Conservation (phyloP, 2,888 invertebrate genomes). For the Atherix ibis region DNA sequence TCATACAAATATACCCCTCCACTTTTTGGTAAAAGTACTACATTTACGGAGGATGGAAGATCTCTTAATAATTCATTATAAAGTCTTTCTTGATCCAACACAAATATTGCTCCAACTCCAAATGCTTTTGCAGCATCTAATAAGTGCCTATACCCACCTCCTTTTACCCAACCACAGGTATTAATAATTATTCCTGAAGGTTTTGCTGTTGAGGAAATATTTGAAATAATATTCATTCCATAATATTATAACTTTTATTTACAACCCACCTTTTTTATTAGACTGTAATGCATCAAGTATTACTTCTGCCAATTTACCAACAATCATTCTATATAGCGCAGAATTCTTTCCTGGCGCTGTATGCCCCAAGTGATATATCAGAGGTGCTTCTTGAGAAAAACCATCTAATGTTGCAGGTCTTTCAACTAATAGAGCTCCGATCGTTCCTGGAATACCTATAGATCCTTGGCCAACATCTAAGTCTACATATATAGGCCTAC, state of each 20-base stretch:
- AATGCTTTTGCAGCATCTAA: slow-evolving; percentile 83
- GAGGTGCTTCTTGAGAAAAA: slow-evolving; percentile 81
- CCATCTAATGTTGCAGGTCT: slow-evolving; percentile 87
- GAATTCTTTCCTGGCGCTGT: slow-evolving; percentile 59
- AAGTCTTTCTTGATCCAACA: slow-evolving; percentile 88
- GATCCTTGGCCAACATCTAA: slow-evolving; percentile 91
- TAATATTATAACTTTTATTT: too few species aligned
- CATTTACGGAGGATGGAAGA: slow-evolving; percentile 85
- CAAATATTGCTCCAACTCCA: slow-evolving; percentile 89
- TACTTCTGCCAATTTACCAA: slow-evolving; percentile 71
- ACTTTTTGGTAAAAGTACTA: slow-evolving; percentile 85
- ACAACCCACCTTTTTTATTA: slow-evolving; percentile 61
- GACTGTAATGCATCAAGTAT: slow-evolving; percentile 69
- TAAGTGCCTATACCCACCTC: slow-evolving; percentile 72
- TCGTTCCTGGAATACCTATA: slow-evolving; percentile 81
- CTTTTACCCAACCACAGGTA: slow-evolving; percentile 96
- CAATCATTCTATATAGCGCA: slow-evolving; percentile 68
- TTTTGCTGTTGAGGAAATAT: slow-evolving; percentile 50
- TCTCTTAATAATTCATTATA: slow-evolving; percentile 89
- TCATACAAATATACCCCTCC: slow-evolving; percentile 62
- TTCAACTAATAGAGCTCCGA: slow-evolving; percentile 81
- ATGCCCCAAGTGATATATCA: slow-evolving; percentile 90
- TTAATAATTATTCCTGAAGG: slow-evolving; percentile 88
- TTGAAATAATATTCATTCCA: too few species aligned
- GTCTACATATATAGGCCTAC: slow-evolving; percentile 84